Evolutionary conservation across 2,113 vertebrate species (phyloP).

Genomic region (Pterocles burchelli): DNA sequence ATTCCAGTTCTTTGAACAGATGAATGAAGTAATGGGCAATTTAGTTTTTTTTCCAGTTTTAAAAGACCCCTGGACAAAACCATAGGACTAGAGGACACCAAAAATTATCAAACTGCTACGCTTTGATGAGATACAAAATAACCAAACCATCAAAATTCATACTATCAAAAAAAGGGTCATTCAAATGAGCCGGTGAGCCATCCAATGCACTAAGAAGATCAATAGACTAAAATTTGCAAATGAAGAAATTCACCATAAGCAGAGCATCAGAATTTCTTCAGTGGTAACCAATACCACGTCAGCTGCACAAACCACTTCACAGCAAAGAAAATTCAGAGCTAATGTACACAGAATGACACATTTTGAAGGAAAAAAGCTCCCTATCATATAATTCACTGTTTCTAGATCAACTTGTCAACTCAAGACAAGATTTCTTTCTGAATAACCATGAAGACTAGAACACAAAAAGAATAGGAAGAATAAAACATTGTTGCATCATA

Average conservation of each 20-base stretch:
- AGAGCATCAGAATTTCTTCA: background rate
- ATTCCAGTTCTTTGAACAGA: background rate
- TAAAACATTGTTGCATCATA: background rate
- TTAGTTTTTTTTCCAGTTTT: background rate
- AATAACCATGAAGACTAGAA: background rate
- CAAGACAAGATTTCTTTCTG: background rate
- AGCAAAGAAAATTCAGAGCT: background rate
- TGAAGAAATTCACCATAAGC: background rate
- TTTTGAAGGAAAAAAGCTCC: background rate
- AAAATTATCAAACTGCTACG: background rate
- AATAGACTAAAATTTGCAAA: background rate
- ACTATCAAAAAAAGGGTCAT: background rate
- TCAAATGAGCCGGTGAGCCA: background rate
- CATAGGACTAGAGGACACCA: background rate
- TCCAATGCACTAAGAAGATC: background rate
- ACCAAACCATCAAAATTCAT: background rate
- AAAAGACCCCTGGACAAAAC: background rate
- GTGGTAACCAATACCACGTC: background rate
- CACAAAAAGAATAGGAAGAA: background rate
- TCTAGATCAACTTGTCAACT: background rate
- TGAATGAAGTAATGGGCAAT: background rate
- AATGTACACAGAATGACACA: accelerated
- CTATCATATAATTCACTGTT: background rate
- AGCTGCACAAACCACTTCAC: background rate
- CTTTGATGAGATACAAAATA: background rate